phyloP scores from a whole-genome alignment of 2,888 invertebrate species.

The Neoaliturus tenellus region DNA sequence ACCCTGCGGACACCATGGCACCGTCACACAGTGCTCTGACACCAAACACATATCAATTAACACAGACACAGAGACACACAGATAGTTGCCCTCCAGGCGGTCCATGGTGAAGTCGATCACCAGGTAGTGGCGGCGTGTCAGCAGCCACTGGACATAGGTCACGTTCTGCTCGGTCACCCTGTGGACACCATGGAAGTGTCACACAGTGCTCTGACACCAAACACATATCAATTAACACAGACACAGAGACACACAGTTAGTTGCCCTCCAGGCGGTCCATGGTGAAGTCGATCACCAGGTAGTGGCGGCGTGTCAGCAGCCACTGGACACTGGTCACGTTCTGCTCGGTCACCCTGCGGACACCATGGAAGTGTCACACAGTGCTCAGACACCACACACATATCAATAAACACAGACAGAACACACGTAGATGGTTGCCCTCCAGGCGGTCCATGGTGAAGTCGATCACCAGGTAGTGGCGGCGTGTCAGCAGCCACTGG shows the following conservation, averaged over 20 bases:
- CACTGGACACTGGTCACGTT: conserved; percentile 79
- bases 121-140: conserved; percentile 83
- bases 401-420: background rate
- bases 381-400: background rate
- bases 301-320: conserved; percentile 80
- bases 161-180: conserved; percentile 84
- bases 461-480: conserved; percentile 87
- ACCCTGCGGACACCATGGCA: no score
- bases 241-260: conserved; percentile 86
- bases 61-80: conserved; percentile 73
- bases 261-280: conserved; percentile 85
- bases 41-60: no score
- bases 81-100: conserved; percentile 86
- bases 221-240: conserved; percentile 80
- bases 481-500: conserved; percentile 78
- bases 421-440: conserved; percentile 88
- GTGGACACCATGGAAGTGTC: no score
- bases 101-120: conserved; percentile 86
- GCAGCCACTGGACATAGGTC: conserved; percentile 76
- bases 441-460: conserved; percentile 83
- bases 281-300: conserved; percentile 63
- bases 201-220: conserved; percentile 73
- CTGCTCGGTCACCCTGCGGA: conserved; percentile 78
- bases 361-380: no score
- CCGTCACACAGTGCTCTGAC: no score